Conservation (phyloP, 2,113 vertebrate genomes). For the Numenius arquata region DNA sequence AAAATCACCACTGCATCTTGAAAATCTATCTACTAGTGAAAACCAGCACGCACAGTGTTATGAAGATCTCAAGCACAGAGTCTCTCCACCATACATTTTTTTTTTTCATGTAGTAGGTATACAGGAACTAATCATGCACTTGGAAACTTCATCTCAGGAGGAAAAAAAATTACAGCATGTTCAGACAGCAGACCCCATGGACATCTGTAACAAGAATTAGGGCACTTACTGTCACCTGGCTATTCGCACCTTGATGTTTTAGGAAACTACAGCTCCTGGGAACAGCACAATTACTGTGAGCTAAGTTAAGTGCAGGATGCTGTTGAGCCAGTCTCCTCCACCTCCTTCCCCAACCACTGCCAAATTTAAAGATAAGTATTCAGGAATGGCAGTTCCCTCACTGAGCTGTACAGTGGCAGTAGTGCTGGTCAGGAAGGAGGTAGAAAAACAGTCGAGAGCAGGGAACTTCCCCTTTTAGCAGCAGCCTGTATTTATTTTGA, state of each 20-base stretch:
- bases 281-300: not conserved
- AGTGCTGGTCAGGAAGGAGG: not conserved
- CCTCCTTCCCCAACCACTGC: not conserved
- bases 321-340: not conserved
- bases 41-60: not conserved
- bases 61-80: not conserved
- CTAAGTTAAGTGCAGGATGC: not conserved
- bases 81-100: not conserved
- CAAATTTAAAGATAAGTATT: not conserved
- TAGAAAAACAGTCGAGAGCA: not conserved
- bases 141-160: not conserved
- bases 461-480: not conserved
- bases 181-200: not conserved
- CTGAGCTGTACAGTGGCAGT: not conserved
- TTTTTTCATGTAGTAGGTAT: not conserved
- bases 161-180: not conserved
- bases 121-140: not conserved
- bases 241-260: not conserved
- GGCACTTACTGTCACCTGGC: not conserved
- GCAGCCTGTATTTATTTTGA: not conserved
- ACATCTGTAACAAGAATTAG: not conserved
- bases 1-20: not conserved
- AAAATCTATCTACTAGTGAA: not conserved
- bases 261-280: not conserved
- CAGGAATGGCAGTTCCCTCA: not conserved